Conservation (phyloP, 2,797 vertebrate genomes). For the Carapus acus region DNA sequence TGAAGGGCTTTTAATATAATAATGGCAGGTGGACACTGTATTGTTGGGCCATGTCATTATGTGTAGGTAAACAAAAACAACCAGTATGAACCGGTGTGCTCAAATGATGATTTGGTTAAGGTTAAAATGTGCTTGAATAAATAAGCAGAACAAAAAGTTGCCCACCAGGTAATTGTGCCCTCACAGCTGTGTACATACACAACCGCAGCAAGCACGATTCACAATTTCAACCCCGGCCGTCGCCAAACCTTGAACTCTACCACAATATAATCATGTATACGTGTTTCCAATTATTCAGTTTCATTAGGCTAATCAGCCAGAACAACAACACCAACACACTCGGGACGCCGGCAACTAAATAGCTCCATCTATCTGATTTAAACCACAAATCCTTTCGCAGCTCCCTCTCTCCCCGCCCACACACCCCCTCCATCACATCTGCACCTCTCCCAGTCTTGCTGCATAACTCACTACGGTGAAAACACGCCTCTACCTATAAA, state of each 20-base stretch:
- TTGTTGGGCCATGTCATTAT: not conserved
- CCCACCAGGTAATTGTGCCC: too few species aligned
- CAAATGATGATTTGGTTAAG: too few species aligned
- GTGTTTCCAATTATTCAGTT: constrained; percentile 70
- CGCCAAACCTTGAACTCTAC: constrained; percentile 61
- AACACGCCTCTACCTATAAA: not conserved
- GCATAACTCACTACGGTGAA: not conserved
- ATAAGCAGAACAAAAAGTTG: too few species aligned
- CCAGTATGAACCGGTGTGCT: too few species aligned
- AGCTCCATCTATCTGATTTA: constrained; percentile 65
- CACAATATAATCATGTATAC: constrained; percentile 63
- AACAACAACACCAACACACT: constrained; percentile 68
- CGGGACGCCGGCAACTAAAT: constrained; percentile 59
- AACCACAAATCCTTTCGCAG: constrained; percentile 43
- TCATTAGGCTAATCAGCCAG: constrained; percentile 69
- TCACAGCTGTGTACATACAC: too few species aligned
- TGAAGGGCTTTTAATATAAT: not conserved
- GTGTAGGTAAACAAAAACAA: too few species aligned
- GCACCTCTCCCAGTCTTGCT: constrained; percentile 3
- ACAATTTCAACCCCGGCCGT: constrained; percentile 34
- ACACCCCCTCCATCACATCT: not conserved
- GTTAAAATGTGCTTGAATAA: too few species aligned
- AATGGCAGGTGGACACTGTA: too few species aligned
- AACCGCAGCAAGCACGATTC: too few species aligned
- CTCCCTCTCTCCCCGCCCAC: constrained; percentile 6